Evolutionary conservation across 2,797 vertebrate genomes (phyloP).

Genomic region (Pseudochromis fuscus): DNA sequence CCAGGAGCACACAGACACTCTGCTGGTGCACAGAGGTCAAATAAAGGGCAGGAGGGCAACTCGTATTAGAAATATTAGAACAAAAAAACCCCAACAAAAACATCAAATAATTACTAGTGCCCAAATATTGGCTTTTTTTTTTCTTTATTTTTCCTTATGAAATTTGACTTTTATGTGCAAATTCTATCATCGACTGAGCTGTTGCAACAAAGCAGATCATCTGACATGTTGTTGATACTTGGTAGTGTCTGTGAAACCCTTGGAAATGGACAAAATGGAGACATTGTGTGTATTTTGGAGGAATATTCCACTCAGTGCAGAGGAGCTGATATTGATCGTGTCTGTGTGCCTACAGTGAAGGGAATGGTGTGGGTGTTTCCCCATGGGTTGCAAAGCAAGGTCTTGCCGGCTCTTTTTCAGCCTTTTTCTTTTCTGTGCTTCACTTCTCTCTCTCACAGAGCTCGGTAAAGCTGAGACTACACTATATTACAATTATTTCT

Average conservation of each 20-base stretch:
- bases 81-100: too few species aligned
- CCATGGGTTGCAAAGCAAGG: conserved; percentile 44
- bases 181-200: background rate
- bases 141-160: background rate
- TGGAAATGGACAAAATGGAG: conserved; percentile 45
- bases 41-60: conserved; percentile 42
- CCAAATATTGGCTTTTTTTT: background rate
- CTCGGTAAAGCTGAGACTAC: background rate
- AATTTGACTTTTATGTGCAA: background rate
- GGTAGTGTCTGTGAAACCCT: conserved; percentile 3
- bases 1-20: conserved; percentile 17
- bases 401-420: conserved; percentile 17
- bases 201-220: background rate
- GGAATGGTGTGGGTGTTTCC: conserved; percentile 66
- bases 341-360: conserved; percentile 50
- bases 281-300: conserved; percentile 32
- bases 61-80: too few species aligned
- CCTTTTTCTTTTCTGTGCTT: conserved; percentile 1
- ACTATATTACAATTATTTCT: background rate
- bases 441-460: conserved; percentile 6
- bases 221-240: background rate
- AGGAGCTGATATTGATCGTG: conserved; percentile 63
- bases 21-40: conserved; percentile 50
- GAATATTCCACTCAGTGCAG: conserved; percentile 50
- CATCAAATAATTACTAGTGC: background rate